Evolutionary conservation across 2,797 vertebrate species (phyloP), one percentile per base, ranked within the genome.

Genomic region (Sphenopsis melanotis): DNA sequence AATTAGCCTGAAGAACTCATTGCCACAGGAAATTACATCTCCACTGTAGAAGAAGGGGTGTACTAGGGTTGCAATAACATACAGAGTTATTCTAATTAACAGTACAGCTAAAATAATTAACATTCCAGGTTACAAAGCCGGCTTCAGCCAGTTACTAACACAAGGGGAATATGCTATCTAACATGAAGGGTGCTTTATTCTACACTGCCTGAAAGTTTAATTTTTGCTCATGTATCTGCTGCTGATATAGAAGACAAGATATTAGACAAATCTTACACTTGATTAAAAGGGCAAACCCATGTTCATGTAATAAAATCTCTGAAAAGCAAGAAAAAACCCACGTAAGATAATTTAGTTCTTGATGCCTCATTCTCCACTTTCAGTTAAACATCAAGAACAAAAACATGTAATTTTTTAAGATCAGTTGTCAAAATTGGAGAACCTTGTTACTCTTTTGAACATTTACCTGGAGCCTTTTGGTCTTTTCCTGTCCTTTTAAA

Each of bases 11-110:
- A 57, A 92, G 85, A 95, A 79, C 52, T 89, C 66, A 72, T 69
- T 94, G 88, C 61, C 83, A 88, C 63, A 89, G 89, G 74, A 94
- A 93, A 89, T 94, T 77, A 71, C 82, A 87, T 94, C 52, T 92
- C 47, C 36, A 34, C 41, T 53, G 11, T 2, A 74, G 76, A 83
- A 86, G 30, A 81, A 92, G 41, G 29, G 10, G 19, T 80, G 29
- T 77, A 53, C 17, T 63, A 77, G 9, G 39, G 42, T 68, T 85
- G 65, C 46, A 91, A 27, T 83, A 89, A 81, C 63, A 57, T 39
- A 46, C 29, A 26, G 50, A 76, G 12, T 64, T 91, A 44, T 85
- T 90, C 27, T 91, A 95, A 92, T 92, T 89, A 95, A 92, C 69
- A 85, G 26, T 60, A 68, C 12, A 81, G 61, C 36, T 85, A 64